Base-by-base conservation (phyloP, 2,888 invertebrate species). In the Embidobia sp. region DNA sequence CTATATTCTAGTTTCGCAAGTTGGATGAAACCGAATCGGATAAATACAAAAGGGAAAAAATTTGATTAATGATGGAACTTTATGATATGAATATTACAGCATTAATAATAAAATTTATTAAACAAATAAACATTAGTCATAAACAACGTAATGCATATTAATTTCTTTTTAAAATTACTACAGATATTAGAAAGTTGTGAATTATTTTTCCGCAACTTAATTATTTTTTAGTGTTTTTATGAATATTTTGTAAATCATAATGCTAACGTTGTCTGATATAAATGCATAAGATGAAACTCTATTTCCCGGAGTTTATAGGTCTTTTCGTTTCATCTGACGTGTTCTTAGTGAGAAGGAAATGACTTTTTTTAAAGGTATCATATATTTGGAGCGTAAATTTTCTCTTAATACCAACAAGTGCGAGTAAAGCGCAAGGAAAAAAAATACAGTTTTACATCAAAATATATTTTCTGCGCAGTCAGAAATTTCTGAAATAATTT, bases 261-360 rank as follows among this genome's bases (percentile, higher is more conserved):
- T 33, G 19, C n/a, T 10, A 22, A 22, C n/a, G 22, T 13, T 35
- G 19, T 51, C 35, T 35, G 35, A 31, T 22, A 8, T 22, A 13
- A 35, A 35, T 51, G 13, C 18, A 8, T 49, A 51, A 33, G 22
- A 35, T 10, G 51, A 22, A 35, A 51, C 35, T 33, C 7, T 31
- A 35, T 51, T 51, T 51, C 35, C 11, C 13, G 15, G 8, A 51
- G 51, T 51, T 51, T 51, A 33, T 51, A 13, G 22, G 51, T 35
- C 13, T 35, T 35, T 51, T 19, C n/a, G 31, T 35, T 35, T 22
- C 35, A 22, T 8, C 13, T 35, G 51, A 51, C 35, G 22, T 13
- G 51, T 10, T 51, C 33, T 51, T 35, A n/a, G 33, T 51, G 15
- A 7, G 13, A 35, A 33, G 51, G 51, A 51, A 51, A 51, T 51